Base-by-base conservation (phyloP, 2,888 invertebrate species). In the Plebejus anna region DNA sequence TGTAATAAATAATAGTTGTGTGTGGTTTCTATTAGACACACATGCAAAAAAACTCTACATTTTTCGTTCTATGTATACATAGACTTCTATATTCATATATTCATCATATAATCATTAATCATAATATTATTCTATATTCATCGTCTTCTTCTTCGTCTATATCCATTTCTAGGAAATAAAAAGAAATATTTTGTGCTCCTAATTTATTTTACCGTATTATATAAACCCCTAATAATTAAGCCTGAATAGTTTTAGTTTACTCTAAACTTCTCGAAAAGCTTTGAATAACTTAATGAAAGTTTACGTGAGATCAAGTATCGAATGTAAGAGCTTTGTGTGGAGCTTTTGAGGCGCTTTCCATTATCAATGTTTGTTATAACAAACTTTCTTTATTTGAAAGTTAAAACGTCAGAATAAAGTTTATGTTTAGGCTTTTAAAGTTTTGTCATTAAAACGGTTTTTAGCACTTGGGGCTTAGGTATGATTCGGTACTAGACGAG, bases 281-380 rank as follows among this genome's bases (percentile, higher is more conserved):
- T 66, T 66, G 66, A 66, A 66, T 66, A 66, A 66, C 36, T 66
- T 66, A 13, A 32, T 66, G 36, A 66, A 66, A 66, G 66, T 66
- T 66, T 36, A 66, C 13, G 66, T 36, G 66, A 66, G 66, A 66
- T 66, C 66, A 36, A 32, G 32, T 66, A 66, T 66, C 66, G 36
- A 66, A 36, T 66, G 16, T 16, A 36, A 66, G 36, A 36, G 66
- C 16, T 66, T 66, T 66, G 66, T 66, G 36, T 66, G 66, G 32
- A 36, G 66, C 66, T 66, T 66, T 66, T 13, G 32, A 32, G 66
- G 66, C 13, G 32, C 66, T 66, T 66, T 36, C 36, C 32, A 32
- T 32, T 66, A 66, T 66, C 66, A 66, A 32, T 66, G 66, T 66
- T 66, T 66, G 66, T 11, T 66, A 13, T 36, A 36, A 32, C 66